Evolutionary conservation across 2,888 invertebrate species (phyloP), one percentile per base, ranked within the genome.

Genomic region (Panzeria rudis): DNA sequence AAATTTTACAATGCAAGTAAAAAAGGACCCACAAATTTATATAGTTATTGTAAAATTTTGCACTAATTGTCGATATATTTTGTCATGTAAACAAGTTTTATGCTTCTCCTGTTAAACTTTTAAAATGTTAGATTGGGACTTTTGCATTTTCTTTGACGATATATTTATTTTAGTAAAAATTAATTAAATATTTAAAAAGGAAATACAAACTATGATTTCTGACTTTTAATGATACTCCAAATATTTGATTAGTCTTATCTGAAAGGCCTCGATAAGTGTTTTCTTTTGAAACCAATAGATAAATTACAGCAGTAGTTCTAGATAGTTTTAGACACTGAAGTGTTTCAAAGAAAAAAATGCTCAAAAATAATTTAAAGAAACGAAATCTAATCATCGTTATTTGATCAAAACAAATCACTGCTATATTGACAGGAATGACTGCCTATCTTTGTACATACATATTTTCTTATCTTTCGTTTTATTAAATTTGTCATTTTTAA

Each of bases 401-500:
- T 47, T 35, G 15, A 52, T 50, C 47, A 47, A n/a, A 52, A 35
- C 38, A 41, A 64, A 64, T 38, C 47, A 20, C 13, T 72, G 13
- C 17, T 20, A 35, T 20, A 35, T 23, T 47, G 32, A 72, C 32
- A n/a, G 25, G 17, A 15, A 9, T 5, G 15, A 17, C 7, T 41
- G 41, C n/a, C 15, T 47, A 3, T 47, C 50, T 59, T 6, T 20
- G 25, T n/a, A 11, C 17, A 11, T 17, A 1, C 35, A 4, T 15
- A 20, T 15, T 38, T 15, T 13, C 0, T 8, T 35, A 13, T 23
- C 23, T 23, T 9, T 54, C 25, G 0, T 7, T 44, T 44, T 13
- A 41, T 38, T 44, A 64, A 64, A 38, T 61, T 61, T 61, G 38
- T 9, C 20, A 61, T n/a, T 41, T 64, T 64, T 29, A 44, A 23